Evolutionary conservation across 2,797 vertebrate genomes (phyloP), one percentile per base, ranked within the genome.

Genomic region (Amazona finschi): DNA sequence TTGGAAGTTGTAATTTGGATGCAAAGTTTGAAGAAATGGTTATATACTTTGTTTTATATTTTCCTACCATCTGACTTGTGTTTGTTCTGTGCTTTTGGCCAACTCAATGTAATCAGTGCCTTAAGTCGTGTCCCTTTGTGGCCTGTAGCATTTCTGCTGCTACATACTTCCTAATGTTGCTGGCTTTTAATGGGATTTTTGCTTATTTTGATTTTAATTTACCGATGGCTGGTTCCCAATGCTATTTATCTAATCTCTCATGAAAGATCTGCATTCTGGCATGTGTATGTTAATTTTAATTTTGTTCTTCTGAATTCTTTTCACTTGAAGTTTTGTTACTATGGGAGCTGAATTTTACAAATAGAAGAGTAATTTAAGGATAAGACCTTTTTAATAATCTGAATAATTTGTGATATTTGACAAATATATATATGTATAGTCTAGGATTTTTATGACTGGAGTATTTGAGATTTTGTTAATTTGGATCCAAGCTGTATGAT

Each of bases 381-480:
- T 67, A 93, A 94, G 76, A 70, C 76, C 76, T 93, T 96, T 91
- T 89, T 74, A 95, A 95, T 94, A 88, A 88, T 95, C 62, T 67
- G 82, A 89, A 94, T 88, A 94, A 93, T 86, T 93, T 86, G 62
- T 78, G 25, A 28, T 66, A 73, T 95, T 94, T 96, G 95, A 93
- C 89, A 90, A 94, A 94, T 88, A 92, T 17, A 86, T 67, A 62
- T 61, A 33, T 86, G 36, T 38, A 52, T 76, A 49, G 47, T 57
- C 64, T 91, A 41, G 57, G 87, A 49, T 67, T 90, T 95, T 93
- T 82, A 93, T 91, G 83, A 64, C 80, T 20, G 15, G 44, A 96
- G 74, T 84, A 71, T 88, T 67, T 14, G 47, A 92, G 77, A 77
- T 57, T 92, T n/a, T 31, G 75, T 91, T 96, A 90, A 96, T 97